phyloP scores from a whole-genome alignment of 2,797 vertebrate genomes.

The Pangasius macronema region DNA sequence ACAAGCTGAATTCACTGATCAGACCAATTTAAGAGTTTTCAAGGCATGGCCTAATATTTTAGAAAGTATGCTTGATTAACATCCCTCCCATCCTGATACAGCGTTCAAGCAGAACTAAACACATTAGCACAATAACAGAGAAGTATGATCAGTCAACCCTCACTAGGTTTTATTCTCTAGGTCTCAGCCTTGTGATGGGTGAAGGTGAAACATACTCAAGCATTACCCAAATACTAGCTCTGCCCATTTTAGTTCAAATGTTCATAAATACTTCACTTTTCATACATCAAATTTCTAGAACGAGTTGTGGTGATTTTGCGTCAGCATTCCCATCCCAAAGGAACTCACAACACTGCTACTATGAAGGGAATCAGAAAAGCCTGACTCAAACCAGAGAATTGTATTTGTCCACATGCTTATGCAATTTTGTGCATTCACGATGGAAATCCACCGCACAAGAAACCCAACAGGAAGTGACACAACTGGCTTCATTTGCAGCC shows the following conservation, averaged over 20 bases:
- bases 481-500: neutral
- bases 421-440: neutral
- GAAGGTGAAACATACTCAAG: neutral
- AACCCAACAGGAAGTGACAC: neutral
- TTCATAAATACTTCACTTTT: neutral
- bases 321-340: neutral
- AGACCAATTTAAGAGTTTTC: neutral
- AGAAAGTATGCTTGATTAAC: neutral
- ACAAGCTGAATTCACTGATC: neutral
- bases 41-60: neutral
- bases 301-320: neutral
- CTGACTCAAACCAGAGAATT: neutral
- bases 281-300: neutral
- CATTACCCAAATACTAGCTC: neutral
- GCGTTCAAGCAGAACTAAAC: neutral
- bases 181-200: neutral
- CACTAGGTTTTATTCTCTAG: neutral
- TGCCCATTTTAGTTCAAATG: neutral
- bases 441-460: neutral
- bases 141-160: neutral
- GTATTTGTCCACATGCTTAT: neutral
- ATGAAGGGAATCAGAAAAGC: neutral
- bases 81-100: too few species aligned
- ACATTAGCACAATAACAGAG: neutral
- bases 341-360: neutral